Conservation (phyloP, 2,797 vertebrate species). For the Harpagifer antarcticus region DNA sequence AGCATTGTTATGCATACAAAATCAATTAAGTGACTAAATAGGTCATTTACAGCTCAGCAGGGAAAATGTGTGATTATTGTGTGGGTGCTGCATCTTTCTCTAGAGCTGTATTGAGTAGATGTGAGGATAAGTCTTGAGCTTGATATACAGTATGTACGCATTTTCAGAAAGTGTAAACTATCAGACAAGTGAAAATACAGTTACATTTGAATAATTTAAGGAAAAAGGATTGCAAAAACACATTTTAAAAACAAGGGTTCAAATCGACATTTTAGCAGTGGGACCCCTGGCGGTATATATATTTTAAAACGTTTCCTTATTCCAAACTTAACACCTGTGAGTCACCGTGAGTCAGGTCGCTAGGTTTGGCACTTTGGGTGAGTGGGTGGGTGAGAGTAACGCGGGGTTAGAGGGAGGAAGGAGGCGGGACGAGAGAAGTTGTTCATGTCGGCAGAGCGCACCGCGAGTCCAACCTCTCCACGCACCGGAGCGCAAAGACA, state of each 20-base stretch:
- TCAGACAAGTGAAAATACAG: not conserved
- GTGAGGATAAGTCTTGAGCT: not conserved
- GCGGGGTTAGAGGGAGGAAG: constrained; percentile 14
- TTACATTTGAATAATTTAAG: not conserved
- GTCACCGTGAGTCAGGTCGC: constrained; percentile 65
- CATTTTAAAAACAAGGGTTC: not conserved
- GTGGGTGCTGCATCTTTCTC: constrained; percentile 7
- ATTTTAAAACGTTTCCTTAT: constrained; percentile 37
- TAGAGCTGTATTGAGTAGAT: not conserved
- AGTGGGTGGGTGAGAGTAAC: constrained; percentile 26
- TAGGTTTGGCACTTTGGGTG: constrained; percentile 45
- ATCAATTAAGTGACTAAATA: constrained; percentile 80
- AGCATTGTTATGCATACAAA: constrained; percentile 68
- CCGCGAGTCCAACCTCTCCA: constrained; percentile 66
- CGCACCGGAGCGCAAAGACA: constrained; percentile 47
- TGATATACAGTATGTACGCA: not conserved
- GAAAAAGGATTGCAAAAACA: not conserved
- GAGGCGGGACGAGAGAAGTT: constrained; percentile 70
- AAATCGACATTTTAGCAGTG: not conserved
- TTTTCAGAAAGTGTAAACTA: not conserved
- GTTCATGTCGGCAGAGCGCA: constrained; percentile 65
- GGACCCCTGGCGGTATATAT: not conserved
- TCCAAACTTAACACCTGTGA: constrained; percentile 62
- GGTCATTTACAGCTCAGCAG: constrained; percentile 67
- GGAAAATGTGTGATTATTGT: constrained; percentile 33